phyloP scores from a whole-genome alignment of 2,888 invertebrate species.

The Tridacna gigas region DNA sequence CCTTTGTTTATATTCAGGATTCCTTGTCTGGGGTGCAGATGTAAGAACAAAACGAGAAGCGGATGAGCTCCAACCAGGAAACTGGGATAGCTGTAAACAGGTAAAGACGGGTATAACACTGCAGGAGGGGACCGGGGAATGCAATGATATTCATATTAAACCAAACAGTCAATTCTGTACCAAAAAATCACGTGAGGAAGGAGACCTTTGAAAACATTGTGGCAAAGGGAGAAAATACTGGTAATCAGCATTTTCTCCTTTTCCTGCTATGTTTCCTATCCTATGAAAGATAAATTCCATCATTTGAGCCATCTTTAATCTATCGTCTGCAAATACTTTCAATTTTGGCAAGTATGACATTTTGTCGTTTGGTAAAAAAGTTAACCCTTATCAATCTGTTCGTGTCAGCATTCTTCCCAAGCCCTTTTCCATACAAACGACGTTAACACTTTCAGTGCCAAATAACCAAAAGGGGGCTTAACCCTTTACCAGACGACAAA shows the following conservation, averaged over 20 bases:
- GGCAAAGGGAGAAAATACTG: not conserved
- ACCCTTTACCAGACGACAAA: no score
- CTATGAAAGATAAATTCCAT: no score
- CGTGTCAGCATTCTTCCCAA: no score
- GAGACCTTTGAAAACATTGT: not conserved
- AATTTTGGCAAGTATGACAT: not conserved
- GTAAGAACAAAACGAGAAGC: slow-evolving; percentile 35
- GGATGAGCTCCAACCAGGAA: slow-evolving; percentile 35
- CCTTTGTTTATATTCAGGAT: slow-evolving; percentile 1
- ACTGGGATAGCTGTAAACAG: slow-evolving; percentile 55
- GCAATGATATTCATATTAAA: no score
- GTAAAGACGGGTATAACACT: slow-evolving; percentile 26
- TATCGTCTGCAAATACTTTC: no score
- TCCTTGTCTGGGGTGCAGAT: not conserved
- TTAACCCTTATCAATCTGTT: not conserved
- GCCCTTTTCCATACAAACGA: no score
- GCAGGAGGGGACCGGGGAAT: no score
- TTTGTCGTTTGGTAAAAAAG: not conserved
- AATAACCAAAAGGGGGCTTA: no score
- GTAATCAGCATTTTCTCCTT: not conserved
- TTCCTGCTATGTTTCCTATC: not conserved
- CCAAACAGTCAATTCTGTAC: no score
- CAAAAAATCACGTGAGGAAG: no score
- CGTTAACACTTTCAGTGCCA: no score
- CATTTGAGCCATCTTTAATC: not conserved